Evolutionary conservation across 2,113 vertebrate species (phyloP).

Genomic region (Micronycteris hirsuta): DNA sequence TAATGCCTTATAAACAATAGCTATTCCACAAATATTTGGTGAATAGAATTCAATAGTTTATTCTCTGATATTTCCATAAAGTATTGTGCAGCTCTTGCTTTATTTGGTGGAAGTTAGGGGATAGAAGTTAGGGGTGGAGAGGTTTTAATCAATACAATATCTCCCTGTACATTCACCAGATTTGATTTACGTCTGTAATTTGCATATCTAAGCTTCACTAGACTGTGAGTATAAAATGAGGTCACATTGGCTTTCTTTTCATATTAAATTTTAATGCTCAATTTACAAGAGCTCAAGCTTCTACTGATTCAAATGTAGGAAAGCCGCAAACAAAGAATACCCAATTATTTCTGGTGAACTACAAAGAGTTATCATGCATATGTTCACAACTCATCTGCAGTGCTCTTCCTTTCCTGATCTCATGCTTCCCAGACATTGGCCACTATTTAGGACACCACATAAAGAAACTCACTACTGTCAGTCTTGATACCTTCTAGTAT

Average conservation of each 20-base stretch:
- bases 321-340: not conserved
- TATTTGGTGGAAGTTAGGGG: not conserved
- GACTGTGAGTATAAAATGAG: conserved; percentile 35
- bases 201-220: not conserved
- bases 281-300: conserved; percentile 4
- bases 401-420: not conserved
- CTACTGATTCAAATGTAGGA: not conserved
- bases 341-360: not conserved
- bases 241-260: conserved; percentile 32
- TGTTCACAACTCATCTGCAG: not conserved
- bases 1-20: not conserved
- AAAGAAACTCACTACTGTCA: not conserved
- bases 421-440: not conserved
- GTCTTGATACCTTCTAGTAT: not conserved
- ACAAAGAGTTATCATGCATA: not conserved
- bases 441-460: not conserved
- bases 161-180: not conserved
- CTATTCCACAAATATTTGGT: not conserved
- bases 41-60: not conserved
- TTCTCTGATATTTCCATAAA: not conserved
- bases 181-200: conserved; percentile 31
- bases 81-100: not conserved
- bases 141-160: not conserved
- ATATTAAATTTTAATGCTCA: conserved; percentile 42
- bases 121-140: not conserved